Conservation (phyloP, 2,113 vertebrate species). For the Paracyprichromis sp. region DNA sequence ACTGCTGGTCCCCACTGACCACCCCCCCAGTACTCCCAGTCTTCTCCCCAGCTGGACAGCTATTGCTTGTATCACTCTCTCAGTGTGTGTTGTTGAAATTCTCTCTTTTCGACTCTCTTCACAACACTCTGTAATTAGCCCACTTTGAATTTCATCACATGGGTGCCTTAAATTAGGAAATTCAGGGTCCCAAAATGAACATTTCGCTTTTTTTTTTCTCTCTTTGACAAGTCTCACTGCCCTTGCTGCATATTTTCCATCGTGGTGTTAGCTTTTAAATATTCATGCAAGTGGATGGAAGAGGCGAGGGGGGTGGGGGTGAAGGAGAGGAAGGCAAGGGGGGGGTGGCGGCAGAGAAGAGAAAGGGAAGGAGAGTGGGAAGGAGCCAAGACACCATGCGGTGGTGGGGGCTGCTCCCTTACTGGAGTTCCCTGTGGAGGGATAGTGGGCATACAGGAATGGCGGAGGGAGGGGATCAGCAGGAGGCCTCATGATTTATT, state of each 20-base stretch:
- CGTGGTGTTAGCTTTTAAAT: slow-evolving; percentile 59
- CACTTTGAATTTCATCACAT: background rate
- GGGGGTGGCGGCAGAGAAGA: slow-evolving; percentile 20
- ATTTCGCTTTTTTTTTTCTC: background rate
- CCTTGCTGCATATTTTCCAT: slow-evolving; percentile 54
- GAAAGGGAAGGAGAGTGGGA: slow-evolving; percentile 32
- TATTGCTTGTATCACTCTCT: slow-evolving; percentile 2
- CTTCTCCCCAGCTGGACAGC: slow-evolving; percentile 41
- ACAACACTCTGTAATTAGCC: background rate
- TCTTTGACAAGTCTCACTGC: background rate
- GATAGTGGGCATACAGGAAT: slow-evolving; percentile 30
- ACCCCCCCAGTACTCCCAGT: slow-evolving; percentile 20
- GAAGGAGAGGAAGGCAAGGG: background rate
- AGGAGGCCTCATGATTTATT: slow-evolving; percentile 66
- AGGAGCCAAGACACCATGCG: background rate
- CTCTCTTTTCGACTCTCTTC: background rate
- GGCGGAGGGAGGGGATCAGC: slow-evolving; percentile 22
- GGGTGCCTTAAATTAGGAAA: slow-evolving; percentile 4
- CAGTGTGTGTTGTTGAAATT: background rate
- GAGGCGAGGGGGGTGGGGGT: slow-evolving; percentile 6
- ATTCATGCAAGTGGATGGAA: slow-evolving; percentile 62
- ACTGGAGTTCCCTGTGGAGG: slow-evolving; percentile 50
- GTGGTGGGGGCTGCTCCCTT: slow-evolving; percentile 17
- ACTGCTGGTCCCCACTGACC: slow-evolving; percentile 18
- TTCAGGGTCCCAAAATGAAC: background rate